These are phyloP conservation scores for Sinosuthora webbiana DNA, from an alignment of 2,113 vertebrate genomes.

Conservation along the genomic window DNA sequence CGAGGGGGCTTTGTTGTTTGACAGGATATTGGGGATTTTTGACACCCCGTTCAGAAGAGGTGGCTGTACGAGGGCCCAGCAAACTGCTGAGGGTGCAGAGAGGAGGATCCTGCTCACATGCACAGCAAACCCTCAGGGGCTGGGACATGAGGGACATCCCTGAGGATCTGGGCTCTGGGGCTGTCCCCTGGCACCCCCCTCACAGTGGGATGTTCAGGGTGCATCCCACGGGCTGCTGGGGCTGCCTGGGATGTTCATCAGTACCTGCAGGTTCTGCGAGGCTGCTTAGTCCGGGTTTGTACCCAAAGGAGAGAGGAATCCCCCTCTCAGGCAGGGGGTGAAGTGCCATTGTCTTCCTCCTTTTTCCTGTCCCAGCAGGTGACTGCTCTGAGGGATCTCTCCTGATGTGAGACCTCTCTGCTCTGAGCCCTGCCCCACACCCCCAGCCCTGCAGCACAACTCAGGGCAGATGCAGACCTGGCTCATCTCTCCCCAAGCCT, in stretches of 20 bases:
- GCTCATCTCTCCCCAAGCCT: not conserved
- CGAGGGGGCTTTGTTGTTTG: not conserved
- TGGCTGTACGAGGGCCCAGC: not conserved
- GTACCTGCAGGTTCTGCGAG: not conserved
- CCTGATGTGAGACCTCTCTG: not conserved
- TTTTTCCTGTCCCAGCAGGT: not conserved
- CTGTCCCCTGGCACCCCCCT: not conserved
- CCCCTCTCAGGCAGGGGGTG: not conserved
- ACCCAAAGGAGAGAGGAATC: not conserved
- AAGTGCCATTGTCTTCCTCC: not conserved
- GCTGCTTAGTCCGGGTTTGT: not conserved
- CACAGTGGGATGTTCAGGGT: not conserved
- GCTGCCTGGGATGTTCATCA: rapidly evolving
- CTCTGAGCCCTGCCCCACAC: rapidly evolving
- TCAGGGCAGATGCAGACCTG: not conserved
- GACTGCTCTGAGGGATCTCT: not conserved
- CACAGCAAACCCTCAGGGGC: not conserved
- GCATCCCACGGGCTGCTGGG: rapidly evolving
- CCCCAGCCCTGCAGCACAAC: not conserved
- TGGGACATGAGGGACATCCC: not conserved
- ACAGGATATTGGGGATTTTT: not conserved
- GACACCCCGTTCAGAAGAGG: not conserved
- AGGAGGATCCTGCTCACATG: not conserved
- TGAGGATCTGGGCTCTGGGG: not conserved
- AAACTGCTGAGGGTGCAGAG: not conserved